phyloP scores from a whole-genome alignment of 2,797 vertebrate species.

The Pampus argenteus region DNA sequence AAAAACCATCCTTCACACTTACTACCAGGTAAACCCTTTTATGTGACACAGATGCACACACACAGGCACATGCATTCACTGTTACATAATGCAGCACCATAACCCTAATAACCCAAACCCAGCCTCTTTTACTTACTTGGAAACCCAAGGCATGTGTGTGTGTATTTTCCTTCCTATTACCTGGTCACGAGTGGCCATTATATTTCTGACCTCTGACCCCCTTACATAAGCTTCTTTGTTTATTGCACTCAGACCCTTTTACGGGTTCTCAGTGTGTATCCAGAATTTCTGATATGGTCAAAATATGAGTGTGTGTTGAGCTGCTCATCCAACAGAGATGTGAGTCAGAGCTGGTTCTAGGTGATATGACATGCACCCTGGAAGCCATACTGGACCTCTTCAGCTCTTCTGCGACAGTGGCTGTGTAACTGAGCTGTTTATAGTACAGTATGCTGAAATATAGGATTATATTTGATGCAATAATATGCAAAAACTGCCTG shows the following conservation, averaged over 20 bases:
- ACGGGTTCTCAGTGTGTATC: neutral
- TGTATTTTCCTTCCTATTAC: constrained; percentile 22
- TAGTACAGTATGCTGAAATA: too few species aligned
- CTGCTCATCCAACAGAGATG: constrained; percentile 14
- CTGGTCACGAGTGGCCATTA: constrained; percentile 39
- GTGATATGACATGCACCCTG: constrained; percentile 1
- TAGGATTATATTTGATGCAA: too few species aligned
- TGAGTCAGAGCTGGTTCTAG: constrained; percentile 28
- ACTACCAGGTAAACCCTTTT: constrained; percentile 20
- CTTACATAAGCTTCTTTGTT: constrained; percentile 50
- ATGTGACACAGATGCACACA: constrained; percentile 12
- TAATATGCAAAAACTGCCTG: neutral
- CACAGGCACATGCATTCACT: neutral
- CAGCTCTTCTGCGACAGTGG: constrained; percentile 16
- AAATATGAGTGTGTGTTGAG: constrained; percentile 21
- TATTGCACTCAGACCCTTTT: constrained; percentile 27
- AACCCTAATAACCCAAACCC: neutral
- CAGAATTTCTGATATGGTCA: constrained; percentile 37
- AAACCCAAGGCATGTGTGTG: too few species aligned
- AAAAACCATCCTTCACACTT: constrained; percentile 30
- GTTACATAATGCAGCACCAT: constrained; percentile 23
- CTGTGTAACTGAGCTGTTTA: neutral
- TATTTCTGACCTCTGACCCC: constrained; percentile 28
- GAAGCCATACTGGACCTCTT: neutral
- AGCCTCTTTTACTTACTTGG: neutral